These are phyloP conservation scores for Grantiella picta DNA, from an alignment of 2,113 vertebrate species.

Conservation along the genomic window DNA sequence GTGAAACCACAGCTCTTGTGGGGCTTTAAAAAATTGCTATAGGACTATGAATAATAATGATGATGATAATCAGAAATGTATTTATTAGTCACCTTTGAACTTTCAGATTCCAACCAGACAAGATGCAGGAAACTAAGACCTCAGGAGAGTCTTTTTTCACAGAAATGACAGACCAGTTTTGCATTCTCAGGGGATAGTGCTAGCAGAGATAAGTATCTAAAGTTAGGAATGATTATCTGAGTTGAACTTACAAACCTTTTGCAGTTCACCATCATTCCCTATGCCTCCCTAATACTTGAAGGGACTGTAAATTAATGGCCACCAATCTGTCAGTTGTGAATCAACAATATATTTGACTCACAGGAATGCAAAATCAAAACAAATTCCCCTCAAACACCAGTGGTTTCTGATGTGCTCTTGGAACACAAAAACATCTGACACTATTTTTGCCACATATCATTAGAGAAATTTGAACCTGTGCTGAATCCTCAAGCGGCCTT, in stretches of 20 bases:
- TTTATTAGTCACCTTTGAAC: constrained; percentile 59
- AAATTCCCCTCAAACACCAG: background rate
- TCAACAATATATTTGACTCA: background rate
- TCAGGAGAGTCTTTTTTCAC: constrained; percentile 32
- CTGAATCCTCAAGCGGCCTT: constrained; percentile 2
- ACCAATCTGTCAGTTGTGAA: constrained; percentile 7
- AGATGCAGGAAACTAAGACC: constrained; percentile 40
- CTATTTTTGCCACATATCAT: constrained; percentile 43
- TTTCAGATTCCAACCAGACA: constrained; percentile 41
- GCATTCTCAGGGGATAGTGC: background rate
- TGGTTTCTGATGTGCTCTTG: background rate
- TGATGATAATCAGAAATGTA: constrained; percentile 55
- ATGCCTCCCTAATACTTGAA: background rate
- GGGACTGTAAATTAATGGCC: constrained; percentile 19
- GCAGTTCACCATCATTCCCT: background rate
- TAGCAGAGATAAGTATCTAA: constrained; percentile 53
- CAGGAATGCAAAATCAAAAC: constrained; percentile 38
- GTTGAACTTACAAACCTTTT: constrained; percentile 51
- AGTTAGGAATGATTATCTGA: constrained; percentile 58
- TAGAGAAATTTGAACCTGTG: constrained; percentile 42
- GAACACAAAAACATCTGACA: constrained; percentile 40
- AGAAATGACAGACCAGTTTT: constrained; percentile 33
- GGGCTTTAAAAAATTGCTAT: background rate
- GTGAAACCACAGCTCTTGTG: background rate
- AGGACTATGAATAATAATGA: constrained; percentile 26